Conservation (phyloP, 1,140 invertebrate species). For the Alviniconcha marisindica region DNA sequence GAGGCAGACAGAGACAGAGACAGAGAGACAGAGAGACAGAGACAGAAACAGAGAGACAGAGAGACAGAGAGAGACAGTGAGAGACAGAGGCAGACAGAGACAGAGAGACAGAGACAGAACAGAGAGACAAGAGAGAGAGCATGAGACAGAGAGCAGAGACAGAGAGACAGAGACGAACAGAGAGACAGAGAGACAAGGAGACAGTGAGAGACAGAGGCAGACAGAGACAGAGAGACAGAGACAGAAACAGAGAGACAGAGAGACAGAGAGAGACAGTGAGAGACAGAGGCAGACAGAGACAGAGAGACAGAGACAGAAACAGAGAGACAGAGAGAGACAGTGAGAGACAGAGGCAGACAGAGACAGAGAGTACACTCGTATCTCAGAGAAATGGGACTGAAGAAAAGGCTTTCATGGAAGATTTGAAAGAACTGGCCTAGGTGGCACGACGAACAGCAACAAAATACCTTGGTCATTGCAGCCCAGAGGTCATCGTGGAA, state of each 20-base stretch:
- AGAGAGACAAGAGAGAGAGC: not conserved
- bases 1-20: not conserved
- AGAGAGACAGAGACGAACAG: too few relatives aligned
- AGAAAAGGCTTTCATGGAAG: too few relatives aligned
- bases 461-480: constrained; percentile 85
- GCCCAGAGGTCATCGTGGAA: constrained; percentile 92
- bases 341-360: too few relatives aligned
- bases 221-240: not conserved
- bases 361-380: too few relatives aligned
- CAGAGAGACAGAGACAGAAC: not conserved
- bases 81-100: not conserved
- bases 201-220: not conserved
- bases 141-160: not conserved
- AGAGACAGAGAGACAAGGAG: not conserved
- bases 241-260: not conserved
- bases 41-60: not conserved
- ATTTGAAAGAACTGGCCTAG: too few relatives aligned
- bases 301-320: too few relatives aligned
- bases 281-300: too few relatives aligned
- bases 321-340: too few relatives aligned
- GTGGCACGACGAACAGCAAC: not conserved
- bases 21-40: not conserved
- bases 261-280: too few relatives aligned
- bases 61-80: constrained; percentile 1
- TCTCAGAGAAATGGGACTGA: too few relatives aligned